Conservation (phyloP, 1,140 invertebrate species). For the Octopus sinensis region DNA sequence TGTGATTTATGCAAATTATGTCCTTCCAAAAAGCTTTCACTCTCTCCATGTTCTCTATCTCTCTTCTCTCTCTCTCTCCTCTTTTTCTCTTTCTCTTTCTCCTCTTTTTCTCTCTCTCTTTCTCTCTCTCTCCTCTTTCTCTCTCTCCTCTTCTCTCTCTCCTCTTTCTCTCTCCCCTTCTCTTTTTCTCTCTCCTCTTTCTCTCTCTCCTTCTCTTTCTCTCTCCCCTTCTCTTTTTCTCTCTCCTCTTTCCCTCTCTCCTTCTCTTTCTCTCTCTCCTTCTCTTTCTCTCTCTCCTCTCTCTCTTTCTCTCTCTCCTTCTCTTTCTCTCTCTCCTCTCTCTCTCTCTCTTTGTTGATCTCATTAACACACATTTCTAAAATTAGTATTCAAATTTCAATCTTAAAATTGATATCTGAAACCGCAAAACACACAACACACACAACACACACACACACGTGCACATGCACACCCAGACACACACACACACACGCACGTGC, state of each 20-base stretch:
- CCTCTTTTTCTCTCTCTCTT: not conserved
- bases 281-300: not conserved
- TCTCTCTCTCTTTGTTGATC: not conserved
- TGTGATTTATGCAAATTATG: too few relatives aligned
- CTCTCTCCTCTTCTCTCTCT: not conserved
- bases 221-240: not conserved
- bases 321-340: not conserved
- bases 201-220: not conserved
- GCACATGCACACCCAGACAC: too few relatives aligned
- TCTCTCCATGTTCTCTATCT: not conserved
- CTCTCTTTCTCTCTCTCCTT: not conserved
- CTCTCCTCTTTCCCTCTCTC: not conserved
- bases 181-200: not conserved
- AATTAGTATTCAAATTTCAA: too few relatives aligned
- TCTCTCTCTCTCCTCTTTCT: not conserved
- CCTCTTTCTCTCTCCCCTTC: not conserved
- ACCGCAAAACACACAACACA: too few relatives aligned
- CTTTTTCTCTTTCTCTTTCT: not conserved
- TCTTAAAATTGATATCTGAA: too few relatives aligned
- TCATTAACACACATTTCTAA: too few relatives aligned
- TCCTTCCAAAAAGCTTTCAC: too few relatives aligned
- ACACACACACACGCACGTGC: too few relatives aligned
- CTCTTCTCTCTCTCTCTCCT: not conserved
- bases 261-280: not conserved
- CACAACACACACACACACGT: too few relatives aligned